Percentiles rank a stretch among this genome's conserved stretches.
Evolutionary conservation across 2,113 vertebrate genomes (phyloP).

Genomic region (Sminthopsis crassicaudata): DNA sequence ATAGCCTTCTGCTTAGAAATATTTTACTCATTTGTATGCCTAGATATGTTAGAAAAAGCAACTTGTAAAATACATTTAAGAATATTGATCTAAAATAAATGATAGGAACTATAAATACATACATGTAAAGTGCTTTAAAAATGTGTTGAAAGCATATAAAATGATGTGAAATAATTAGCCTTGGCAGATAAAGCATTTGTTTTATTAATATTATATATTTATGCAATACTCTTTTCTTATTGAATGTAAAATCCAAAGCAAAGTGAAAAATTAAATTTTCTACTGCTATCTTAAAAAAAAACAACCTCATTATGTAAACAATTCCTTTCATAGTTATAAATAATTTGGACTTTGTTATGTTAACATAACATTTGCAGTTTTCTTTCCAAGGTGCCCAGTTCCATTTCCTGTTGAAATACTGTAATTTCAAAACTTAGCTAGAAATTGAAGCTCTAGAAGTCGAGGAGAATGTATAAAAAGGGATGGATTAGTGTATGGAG

Average conservation of each 20-base stretch:
- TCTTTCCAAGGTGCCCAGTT: neutral
- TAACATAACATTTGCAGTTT: neutral
- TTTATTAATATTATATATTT: neutral
- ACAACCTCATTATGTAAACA: neutral
- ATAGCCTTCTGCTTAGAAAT: neutral
- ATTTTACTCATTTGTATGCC: neutral
- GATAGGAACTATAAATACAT: neutral
- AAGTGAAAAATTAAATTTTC: neutral
- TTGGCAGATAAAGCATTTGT: neutral
- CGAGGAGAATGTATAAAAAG: conserved; percentile 34
- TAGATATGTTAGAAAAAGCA: neutral
- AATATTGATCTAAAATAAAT: neutral
- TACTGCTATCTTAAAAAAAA: neutral
- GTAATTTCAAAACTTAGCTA: conserved; percentile 27
- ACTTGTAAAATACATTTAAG: neutral
- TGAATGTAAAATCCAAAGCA: neutral
- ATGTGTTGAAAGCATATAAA: neutral
- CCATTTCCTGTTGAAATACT: neutral
- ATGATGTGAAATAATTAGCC: neutral
- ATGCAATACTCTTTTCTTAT: neutral
- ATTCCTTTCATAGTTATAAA: neutral
- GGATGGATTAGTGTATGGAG: conserved; percentile 64
- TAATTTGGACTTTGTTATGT: neutral
- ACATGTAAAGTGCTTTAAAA: neutral
- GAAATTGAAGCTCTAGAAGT: conserved; percentile 54